Evolutionary conservation across 2,113 vertebrate genomes (phyloP).

Genomic region (Takifugu flavidus): DNA sequence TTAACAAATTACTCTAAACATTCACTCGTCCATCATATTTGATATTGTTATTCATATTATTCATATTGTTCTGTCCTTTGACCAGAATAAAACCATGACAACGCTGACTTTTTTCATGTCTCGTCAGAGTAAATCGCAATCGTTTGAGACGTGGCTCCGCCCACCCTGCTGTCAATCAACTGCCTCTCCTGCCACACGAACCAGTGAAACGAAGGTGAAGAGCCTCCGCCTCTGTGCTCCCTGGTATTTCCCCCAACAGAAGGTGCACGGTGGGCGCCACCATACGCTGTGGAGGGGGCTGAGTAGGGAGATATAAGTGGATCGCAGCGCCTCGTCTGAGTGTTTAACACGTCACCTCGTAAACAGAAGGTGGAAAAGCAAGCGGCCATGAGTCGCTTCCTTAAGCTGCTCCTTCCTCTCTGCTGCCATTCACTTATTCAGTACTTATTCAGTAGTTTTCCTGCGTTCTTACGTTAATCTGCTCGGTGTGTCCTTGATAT

Average conservation of each 20-base stretch:
- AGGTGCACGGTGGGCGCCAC: conserved; percentile 20
- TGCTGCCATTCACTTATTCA: not conserved
- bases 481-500: too few species aligned
- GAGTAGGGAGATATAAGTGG: conserved; percentile 35
- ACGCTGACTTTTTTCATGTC: too few species aligned
- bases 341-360: conserved; percentile 37
- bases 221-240: conserved; percentile 6
- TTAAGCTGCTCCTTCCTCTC: conserved; percentile 8
- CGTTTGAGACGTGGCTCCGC: too few species aligned
- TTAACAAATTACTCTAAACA: too few species aligned
- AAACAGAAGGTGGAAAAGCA: conserved; percentile 42
- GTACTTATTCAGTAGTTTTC: too few species aligned
- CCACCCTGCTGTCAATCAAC: conserved; percentile 6
- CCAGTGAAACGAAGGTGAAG: conserved; percentile 22
- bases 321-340: conserved; percentile 38
- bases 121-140: too few species aligned
- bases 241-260: not conserved
- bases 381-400: conserved; percentile 27
- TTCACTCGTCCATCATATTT: too few species aligned
- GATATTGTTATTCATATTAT: too few species aligned
- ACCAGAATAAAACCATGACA: too few species aligned
- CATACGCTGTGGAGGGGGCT: conserved; percentile 26
- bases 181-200: conserved; percentile 10
- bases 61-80: too few species aligned
- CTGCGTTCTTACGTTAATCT: too few species aligned